A percentile compares a stretch with the other conserved stretches of the same genome.
These are phyloP conservation scores for Sturnus vulgaris DNA, from an alignment of 2,113 vertebrate species.

Conservation along the genomic window DNA sequence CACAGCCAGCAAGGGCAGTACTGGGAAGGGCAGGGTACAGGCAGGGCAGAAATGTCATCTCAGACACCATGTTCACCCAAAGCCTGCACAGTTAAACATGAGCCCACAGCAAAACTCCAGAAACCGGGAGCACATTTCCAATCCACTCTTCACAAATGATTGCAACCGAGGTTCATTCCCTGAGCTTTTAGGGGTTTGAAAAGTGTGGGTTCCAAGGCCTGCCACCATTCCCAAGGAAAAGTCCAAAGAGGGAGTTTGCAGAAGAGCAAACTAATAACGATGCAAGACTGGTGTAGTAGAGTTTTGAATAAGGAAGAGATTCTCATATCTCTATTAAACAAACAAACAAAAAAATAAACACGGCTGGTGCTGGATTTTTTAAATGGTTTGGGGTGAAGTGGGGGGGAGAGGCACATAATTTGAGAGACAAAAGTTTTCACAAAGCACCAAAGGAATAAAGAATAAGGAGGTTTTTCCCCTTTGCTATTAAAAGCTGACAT, in stretches of 20 bases:
- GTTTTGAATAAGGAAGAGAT: not conserved
- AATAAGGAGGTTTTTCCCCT: accelerated
- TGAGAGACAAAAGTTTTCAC: not conserved
- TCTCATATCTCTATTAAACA: not conserved
- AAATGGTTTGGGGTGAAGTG: not conserved
- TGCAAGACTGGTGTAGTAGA: not conserved
- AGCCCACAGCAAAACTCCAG: not conserved
- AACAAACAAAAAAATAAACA: not conserved
- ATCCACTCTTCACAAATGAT: not conserved
- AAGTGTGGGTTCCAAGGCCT: not conserved
- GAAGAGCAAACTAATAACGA: not conserved
- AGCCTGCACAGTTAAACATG: not conserved
- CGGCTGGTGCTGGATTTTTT: not conserved
- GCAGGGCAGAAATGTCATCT: not conserved
- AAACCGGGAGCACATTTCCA: not conserved
- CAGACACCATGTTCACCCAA: not conserved
- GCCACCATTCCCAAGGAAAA: not conserved
- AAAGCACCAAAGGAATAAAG: not conserved
- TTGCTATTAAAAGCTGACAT: not conserved
- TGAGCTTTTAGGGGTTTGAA: not conserved
- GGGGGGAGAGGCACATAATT: not conserved
- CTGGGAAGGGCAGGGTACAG: not conserved
- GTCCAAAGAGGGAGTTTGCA: not conserved
- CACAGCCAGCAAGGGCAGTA: not conserved
- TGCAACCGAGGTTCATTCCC: not conserved